phyloP scores from a whole-genome alignment of 2,888 invertebrate species.

The Parelbella ahira region DNA sequence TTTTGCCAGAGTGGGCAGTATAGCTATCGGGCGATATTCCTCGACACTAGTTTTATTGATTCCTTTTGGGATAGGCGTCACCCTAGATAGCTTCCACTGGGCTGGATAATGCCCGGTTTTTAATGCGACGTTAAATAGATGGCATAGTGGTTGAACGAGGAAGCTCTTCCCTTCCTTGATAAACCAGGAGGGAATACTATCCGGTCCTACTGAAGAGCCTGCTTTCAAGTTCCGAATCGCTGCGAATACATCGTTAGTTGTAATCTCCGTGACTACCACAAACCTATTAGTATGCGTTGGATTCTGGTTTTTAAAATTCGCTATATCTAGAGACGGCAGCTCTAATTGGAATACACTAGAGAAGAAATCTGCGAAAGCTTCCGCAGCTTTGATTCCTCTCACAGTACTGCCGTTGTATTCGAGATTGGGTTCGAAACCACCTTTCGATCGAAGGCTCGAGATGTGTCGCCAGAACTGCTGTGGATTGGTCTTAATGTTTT shows the following conservation, averaged over 20 bases:
- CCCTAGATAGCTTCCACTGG: conserved; percentile 19
- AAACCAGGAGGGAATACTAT: conserved; percentile 9
- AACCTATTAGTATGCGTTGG: too few relatives aligned
- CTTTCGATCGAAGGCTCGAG: conserved; percentile 1
- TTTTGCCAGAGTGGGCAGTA: conserved; percentile 8
- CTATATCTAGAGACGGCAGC: not conserved
- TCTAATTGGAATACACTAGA: not conserved
- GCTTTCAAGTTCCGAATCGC: conserved; percentile 3
- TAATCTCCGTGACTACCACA: too few relatives aligned
- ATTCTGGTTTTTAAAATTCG: not conserved
- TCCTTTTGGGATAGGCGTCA: conserved; percentile 15
- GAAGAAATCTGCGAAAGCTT: conserved; percentile 16
- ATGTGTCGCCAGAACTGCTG: conserved; percentile 8
- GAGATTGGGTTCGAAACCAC: conserved; percentile 2
- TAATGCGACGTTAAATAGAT: conserved; percentile 12
- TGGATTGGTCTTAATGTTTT: conserved; percentile 8
- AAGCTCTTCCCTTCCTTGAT: conserved; percentile 8
- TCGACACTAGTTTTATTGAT: not conserved
- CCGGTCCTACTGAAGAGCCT: not conserved
- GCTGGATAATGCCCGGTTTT: conserved; percentile 14
- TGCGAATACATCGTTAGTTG: not conserved
- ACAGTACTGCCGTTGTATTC: not conserved
- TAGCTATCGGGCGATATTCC: conserved; percentile 17
- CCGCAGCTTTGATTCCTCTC: conserved; percentile 2
- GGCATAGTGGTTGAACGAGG: conserved; percentile 7